Evolutionary conservation across 2,113 vertebrate species (phyloP).

Genomic region (Uria aalge): DNA sequence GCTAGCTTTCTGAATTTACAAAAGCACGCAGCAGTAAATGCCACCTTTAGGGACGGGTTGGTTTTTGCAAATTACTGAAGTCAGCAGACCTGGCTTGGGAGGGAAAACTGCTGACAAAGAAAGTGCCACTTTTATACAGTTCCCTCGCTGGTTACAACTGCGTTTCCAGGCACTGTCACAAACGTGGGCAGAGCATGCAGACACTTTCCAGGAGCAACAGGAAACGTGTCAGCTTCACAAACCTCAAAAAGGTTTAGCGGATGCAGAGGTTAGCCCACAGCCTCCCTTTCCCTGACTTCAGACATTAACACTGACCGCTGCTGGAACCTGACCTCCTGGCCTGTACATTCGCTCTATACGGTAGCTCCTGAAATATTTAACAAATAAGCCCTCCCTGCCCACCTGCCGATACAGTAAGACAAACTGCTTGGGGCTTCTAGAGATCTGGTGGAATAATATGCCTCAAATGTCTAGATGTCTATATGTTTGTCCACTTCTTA

Average conservation of each 20-base stretch:
- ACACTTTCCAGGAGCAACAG: slow-evolving; percentile 13
- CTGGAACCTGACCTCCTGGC: background rate
- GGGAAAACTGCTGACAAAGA: background rate
- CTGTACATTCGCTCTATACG: background rate
- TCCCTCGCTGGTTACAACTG: background rate
- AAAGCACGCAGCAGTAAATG: background rate
- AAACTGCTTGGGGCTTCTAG: background rate
- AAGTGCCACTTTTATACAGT: background rate
- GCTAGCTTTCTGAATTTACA: background rate
- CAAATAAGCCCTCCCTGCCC: background rate
- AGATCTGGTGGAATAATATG: background rate
- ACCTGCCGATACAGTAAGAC: background rate
- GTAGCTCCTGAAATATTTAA: background rate
- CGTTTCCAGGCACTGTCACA: background rate
- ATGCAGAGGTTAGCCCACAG: background rate
- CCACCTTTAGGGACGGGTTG: background rate
- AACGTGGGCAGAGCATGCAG: rapidly evolving
- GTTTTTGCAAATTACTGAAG: background rate
- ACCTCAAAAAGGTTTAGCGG: background rate
- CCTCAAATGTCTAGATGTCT: background rate
- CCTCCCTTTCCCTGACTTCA: background rate
- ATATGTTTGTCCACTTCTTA: background rate
- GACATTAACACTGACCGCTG: background rate
- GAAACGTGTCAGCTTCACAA: background rate
- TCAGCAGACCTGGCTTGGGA: background rate